A percentile compares a stretch with the other conserved stretches of the same genome.
Conservation (phyloP, 64 coral and sea anemone genomes). For the Platygyra sinensis region DNA sequence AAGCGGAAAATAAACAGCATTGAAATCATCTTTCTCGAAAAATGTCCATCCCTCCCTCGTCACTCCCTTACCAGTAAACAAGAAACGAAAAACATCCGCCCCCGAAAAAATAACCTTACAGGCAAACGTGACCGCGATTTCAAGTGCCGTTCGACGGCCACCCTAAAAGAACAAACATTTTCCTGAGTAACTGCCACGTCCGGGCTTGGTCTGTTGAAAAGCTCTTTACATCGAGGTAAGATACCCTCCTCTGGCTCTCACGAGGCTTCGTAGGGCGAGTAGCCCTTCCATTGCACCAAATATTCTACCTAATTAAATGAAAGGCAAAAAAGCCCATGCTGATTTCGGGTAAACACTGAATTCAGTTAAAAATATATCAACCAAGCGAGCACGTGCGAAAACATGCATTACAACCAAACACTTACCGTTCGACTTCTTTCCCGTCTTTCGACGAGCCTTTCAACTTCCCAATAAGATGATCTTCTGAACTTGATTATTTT, state of each 20-base stretch:
- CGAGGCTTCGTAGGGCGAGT: background rate
- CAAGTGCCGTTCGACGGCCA: conserved; percentile 24
- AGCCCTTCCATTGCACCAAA: background rate
- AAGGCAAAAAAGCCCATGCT: background rate
- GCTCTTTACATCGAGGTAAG: background rate
- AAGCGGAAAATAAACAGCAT: background rate
- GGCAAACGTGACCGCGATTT: conserved; percentile 8
- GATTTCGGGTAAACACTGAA: too few relatives aligned
- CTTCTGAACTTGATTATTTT: background rate
- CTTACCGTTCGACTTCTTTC: background rate
- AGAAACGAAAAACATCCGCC: conserved; percentile 27
- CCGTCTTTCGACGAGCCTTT: background rate
- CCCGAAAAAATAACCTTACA: conserved; percentile 27
- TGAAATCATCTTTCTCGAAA: conserved; percentile 2
- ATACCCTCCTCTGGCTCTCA: conserved; percentile 3
- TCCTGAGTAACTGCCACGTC: background rate
- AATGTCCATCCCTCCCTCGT: background rate
- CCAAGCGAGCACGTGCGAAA: background rate
- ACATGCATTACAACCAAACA: background rate
- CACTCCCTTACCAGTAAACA: conserved; percentile 23
- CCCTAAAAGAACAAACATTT: conserved; percentile 1
- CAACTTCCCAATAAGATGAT: background rate
- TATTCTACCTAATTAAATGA: background rate
- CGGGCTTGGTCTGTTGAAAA: background rate
- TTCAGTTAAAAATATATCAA: background rate